Base-by-base conservation (phyloP, 2,888 invertebrate genomes). In the Drosophila helvetica region DNA sequence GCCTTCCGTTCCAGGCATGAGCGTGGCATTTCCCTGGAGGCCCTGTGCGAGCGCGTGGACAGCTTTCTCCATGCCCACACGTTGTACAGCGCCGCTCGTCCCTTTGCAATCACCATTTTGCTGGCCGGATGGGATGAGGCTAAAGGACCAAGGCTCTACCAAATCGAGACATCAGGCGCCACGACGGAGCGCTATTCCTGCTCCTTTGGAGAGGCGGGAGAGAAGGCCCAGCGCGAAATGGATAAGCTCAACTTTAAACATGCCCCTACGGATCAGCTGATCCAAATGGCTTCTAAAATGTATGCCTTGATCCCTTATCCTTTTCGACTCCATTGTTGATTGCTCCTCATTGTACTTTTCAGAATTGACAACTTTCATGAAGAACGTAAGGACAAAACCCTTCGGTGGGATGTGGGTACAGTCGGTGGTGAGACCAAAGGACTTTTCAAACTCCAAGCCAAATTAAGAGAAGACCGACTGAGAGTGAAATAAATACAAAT, bases 21-120 rank as follows among this genome's bases (percentile, higher is more conserved):
- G 42, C 94, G 95, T 55, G 95, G 95, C 68, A 97, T 98, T 82
- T 98, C 99, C 0, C 92, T 98, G 30, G 97, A 98, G 91, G 95
- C 96, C 90, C 93, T 99, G 79, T 97, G 97, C 79, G 98, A 98
- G 89, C 94, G 98, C 60, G 96, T 99, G 2, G 95, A 99, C 6
- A 97, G 97, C 95, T 99, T 98, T 92, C 96, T 99, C 93, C 99
- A 99, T 92, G 98, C 99, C 0, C 98, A 99, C 93, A 99, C 99
- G 7, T 92, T 99, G 65, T 99, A 99, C 94, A 98, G 98, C 92
- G 97, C 98, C 59, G 96, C 98, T n/a, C 94, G 99, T 80, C 99
- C 99, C 0, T 99, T 98, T 91, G 99, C 99, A n/a, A 96, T 98
- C 89, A 96, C 97, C 15, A 95, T 97, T 47, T 96, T 99, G 75